Conservation (phyloP, 1,140 invertebrate genomes). For the Eupeodes corollae region DNA sequence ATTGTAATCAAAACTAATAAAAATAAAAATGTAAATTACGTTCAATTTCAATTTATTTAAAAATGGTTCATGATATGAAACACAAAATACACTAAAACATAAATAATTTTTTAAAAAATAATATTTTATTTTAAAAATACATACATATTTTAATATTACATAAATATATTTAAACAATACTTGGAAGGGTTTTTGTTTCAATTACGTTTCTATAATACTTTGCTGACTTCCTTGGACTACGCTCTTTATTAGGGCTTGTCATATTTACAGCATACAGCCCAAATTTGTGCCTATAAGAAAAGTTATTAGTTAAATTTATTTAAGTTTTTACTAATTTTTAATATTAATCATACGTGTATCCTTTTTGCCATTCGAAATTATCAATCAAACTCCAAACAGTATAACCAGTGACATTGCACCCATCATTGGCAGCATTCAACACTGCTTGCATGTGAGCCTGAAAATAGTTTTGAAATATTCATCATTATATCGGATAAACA, state of each 20-base stretch:
- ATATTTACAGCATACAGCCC: constrained; percentile 2
- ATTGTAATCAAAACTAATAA: too few relatives aligned
- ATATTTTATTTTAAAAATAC: too few relatives aligned
- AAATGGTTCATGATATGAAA: too few relatives aligned
- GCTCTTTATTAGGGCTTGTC: not conserved
- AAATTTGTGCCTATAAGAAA: constrained; percentile 5
- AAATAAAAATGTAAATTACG: too few relatives aligned
- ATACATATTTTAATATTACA: too few relatives aligned
- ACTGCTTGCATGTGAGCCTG: constrained; percentile 50
- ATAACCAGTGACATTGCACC: constrained; percentile 54
- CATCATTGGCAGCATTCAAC: constrained; percentile 51
- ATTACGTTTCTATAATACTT: constrained; percentile 1
- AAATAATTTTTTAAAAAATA: too few relatives aligned
- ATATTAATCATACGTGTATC: constrained; percentile 44
- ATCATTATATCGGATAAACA: not conserved
- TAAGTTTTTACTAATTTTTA: not conserved
- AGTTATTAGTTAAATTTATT: not conserved
- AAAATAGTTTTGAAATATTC: not conserved
- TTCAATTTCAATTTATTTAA: too few relatives aligned
- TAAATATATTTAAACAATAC: not conserved
- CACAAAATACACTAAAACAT: too few relatives aligned
- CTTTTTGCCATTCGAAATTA: constrained; percentile 64
- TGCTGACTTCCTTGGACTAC: not conserved
- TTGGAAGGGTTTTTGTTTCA: constrained; percentile 16
- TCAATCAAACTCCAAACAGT: constrained; percentile 64